Conservation (phyloP, 2,888 invertebrate genomes). For the Trimorus sp. region DNA sequence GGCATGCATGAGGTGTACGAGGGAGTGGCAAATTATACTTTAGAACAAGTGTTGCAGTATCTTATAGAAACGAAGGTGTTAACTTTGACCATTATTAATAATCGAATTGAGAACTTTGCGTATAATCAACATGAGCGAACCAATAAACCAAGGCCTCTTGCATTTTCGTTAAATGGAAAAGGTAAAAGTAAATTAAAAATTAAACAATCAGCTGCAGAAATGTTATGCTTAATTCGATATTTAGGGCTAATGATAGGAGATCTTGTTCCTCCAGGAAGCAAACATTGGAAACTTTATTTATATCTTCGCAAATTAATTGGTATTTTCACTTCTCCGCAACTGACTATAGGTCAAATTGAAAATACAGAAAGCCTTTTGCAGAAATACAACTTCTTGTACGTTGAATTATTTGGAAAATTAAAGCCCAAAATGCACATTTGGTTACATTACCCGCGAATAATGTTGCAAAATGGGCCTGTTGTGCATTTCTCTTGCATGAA, state of each 20-base stretch:
- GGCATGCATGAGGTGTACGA: background rate
- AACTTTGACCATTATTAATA: background rate
- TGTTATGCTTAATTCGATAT: background rate
- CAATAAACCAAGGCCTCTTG: too few relatives aligned
- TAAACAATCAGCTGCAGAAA: conserved; percentile 3
- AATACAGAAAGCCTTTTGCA: conserved; percentile 1
- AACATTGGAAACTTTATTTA: background rate
- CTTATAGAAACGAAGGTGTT: background rate
- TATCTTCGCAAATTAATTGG: conserved; percentile 34
- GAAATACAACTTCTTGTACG: conserved; percentile 37
- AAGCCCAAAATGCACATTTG: too few relatives aligned
- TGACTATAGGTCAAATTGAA: conserved; percentile 36
- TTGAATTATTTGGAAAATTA: conserved; percentile 45
- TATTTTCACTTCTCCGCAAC: conserved; percentile 36
- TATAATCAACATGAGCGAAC: background rate
- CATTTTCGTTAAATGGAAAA: background rate
- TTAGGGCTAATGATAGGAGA: conserved; percentile 6
- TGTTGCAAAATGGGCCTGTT: conserved; percentile 39
- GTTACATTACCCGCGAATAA: conserved; percentile 27
- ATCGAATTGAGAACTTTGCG: background rate
- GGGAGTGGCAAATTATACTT: background rate
- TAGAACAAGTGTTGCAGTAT: background rate
- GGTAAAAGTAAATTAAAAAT: conserved; percentile 9
- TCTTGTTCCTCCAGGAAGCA: background rate
- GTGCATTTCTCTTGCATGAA: conserved; percentile 52